Percentiles rank a stretch among this genome's conserved stretches.
These are phyloP conservation scores for Eulemur macaco DNA, from an alignment of 2,113 vertebrate species.

Conservation along the genomic window DNA sequence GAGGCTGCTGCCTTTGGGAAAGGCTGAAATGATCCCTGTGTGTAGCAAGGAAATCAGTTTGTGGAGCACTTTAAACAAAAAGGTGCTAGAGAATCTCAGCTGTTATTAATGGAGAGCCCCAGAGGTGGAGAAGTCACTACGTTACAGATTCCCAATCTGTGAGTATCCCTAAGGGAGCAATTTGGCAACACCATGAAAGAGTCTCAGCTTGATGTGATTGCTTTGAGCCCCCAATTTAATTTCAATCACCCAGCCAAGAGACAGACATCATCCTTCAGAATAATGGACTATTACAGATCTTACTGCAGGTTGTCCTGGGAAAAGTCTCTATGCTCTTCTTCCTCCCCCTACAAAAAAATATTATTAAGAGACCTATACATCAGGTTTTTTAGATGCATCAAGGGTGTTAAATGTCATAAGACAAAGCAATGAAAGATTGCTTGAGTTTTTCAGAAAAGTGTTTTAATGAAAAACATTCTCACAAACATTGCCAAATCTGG, in stretches of 20 bases:
- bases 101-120: constrained; percentile 72
- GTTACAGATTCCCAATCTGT: constrained; percentile 68
- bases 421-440: constrained; percentile 45
- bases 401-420: constrained; percentile 61
- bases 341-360: constrained; percentile 54
- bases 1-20: constrained; percentile 56
- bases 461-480: constrained; percentile 64
- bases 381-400: constrained; percentile 49
- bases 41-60: constrained; percentile 66
- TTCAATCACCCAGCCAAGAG: constrained; percentile 74
- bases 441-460: constrained; percentile 34
- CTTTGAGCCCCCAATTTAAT: constrained; percentile 78
- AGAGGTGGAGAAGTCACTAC: constrained; percentile 72
- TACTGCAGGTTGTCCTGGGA: constrained; percentile 54
- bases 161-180: constrained; percentile 72
- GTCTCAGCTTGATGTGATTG: constrained; percentile 73
- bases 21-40: constrained; percentile 57
- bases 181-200: constrained; percentile 62
- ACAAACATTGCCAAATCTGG: constrained; percentile 50
- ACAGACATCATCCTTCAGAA: constrained; percentile 71
- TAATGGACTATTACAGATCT: constrained; percentile 69
- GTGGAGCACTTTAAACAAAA: constrained; percentile 68
- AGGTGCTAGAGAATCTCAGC: constrained; percentile 70
- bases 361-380: constrained; percentile 56
- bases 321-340: constrained; percentile 56